Conservation (phyloP, 2,113 vertebrate genomes). For the Austrofundulus limnaeus region DNA sequence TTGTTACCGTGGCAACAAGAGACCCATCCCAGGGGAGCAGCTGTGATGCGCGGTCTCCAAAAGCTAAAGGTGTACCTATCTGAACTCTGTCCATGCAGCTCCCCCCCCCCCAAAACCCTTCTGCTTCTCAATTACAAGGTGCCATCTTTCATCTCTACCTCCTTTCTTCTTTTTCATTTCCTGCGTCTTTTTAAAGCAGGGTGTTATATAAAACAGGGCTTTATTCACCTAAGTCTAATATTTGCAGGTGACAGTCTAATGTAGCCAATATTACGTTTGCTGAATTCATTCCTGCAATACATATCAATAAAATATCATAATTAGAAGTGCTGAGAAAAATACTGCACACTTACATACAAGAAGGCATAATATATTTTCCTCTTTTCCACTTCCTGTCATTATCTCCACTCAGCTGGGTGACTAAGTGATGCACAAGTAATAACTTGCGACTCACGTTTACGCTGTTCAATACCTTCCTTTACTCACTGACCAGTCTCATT, state of each 20-base stretch:
- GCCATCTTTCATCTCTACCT: constrained; percentile 44
- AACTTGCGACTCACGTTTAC: constrained; percentile 17
- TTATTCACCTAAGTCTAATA: constrained; percentile 27
- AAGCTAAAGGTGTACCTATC: constrained; percentile 48
- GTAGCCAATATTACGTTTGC: constrained; percentile 18
- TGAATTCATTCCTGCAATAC: constrained; percentile 24
- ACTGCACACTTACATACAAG: constrained; percentile 11
- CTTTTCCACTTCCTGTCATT: constrained; percentile 7
- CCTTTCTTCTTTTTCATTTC: constrained; percentile 27
- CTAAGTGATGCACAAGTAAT: constrained; percentile 19
- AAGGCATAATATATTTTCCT: constrained; percentile 3
- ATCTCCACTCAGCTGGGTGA: constrained; percentile 18
- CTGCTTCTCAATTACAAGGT: constrained; percentile 16
- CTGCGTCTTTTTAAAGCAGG: constrained; percentile 32
- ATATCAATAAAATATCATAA: constrained; percentile 35
- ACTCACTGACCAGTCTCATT: constrained; percentile 19
- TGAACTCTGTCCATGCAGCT: constrained; percentile 40
- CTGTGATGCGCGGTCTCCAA: constrained; percentile 39
- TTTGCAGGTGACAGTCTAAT: constrained; percentile 38
- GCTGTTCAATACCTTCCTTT: constrained; percentile 10
- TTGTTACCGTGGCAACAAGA: constrained; percentile 57
- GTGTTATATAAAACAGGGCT: constrained; percentile 24
- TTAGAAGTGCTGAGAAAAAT: constrained; percentile 32
- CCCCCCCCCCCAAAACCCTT: constrained; percentile 7
- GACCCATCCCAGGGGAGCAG: constrained; percentile 59